Evolutionary conservation across 2,888 invertebrate genomes (phyloP).

Genomic region (Biston betularia): DNA sequence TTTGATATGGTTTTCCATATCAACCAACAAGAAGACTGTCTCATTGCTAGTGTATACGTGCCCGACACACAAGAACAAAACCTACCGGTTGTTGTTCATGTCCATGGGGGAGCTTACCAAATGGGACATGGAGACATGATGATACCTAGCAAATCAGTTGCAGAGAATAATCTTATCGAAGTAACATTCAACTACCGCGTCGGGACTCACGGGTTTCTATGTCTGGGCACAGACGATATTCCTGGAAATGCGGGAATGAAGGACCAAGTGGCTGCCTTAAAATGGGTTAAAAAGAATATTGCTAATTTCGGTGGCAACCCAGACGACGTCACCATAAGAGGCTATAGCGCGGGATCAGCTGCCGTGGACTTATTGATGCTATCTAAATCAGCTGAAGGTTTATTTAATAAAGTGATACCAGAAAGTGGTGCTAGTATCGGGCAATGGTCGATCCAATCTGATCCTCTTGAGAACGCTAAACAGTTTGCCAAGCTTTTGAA

Average conservation of each 20-base stretch:
- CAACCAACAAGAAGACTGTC: slow-evolving; percentile 60
- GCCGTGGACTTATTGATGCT: slow-evolving; percentile 58
- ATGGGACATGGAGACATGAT: slow-evolving; percentile 43
- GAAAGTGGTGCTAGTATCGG: slow-evolving; percentile 58
- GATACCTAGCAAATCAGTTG: slow-evolving; percentile 41
- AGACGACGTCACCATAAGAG: slow-evolving; percentile 46
- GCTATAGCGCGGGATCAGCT: slow-evolving; percentile 18
- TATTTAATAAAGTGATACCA: slow-evolving; percentile 61
- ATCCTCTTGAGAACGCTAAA: slow-evolving; percentile 59
- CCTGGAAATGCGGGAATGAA: slow-evolving; percentile 74
- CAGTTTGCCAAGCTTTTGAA: slow-evolving; percentile 49
- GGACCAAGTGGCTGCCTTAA: slow-evolving; percentile 65
- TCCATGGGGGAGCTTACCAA: slow-evolving; percentile 57
- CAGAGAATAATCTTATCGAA: slow-evolving; percentile 15
- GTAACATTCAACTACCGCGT: slow-evolving; percentile 30
- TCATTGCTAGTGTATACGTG: slow-evolving; percentile 65
- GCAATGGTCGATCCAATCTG: slow-evolving; percentile 50
- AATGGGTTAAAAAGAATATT: slow-evolving; percentile 65
- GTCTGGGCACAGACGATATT: slow-evolving; percentile 61
- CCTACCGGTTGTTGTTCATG: slow-evolving; percentile 51
- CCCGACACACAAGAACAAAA: slow-evolving; percentile 58
- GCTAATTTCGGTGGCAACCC: slow-evolving; percentile 67
- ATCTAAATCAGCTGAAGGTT: slow-evolving; percentile 54
- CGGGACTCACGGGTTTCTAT: slow-evolving; percentile 62
- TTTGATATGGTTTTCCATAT: background rate